phyloP scores from a whole-genome alignment of 2,797 vertebrate species.

The Phataginus tricuspis region DNA sequence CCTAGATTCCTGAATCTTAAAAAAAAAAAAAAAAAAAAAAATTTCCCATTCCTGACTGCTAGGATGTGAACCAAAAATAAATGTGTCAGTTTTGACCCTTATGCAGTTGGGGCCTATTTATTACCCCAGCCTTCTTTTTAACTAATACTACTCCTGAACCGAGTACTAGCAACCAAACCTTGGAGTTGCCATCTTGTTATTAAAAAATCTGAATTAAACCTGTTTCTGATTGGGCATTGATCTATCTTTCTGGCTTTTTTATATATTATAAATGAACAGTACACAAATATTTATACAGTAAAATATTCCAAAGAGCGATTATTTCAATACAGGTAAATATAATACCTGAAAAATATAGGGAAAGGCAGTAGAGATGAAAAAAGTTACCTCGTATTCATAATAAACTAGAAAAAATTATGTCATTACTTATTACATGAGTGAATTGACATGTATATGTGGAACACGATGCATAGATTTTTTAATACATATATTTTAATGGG shows the following conservation, averaged over 20 bases:
- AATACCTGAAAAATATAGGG: background rate
- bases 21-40: background rate
- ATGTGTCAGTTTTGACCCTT: background rate
- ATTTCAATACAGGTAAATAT: background rate
- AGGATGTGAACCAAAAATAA: background rate
- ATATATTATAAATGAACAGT: background rate
- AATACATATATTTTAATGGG: constrained; percentile 3
- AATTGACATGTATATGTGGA: background rate
- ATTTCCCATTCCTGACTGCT: accelerated
- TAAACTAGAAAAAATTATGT: background rate
- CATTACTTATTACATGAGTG: background rate
- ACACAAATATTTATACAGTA: background rate
- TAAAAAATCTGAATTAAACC: background rate
- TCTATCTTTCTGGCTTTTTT: background rate
- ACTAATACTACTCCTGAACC: background rate
- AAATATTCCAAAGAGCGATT: background rate
- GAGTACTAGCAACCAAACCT: background rate
- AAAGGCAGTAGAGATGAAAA: background rate
- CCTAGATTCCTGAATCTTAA: background rate
- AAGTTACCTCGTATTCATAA: background rate
- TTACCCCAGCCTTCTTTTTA: background rate
- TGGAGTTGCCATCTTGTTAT: background rate
- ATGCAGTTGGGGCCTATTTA: background rate
- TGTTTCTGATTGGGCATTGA: background rate
- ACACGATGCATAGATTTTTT: background rate